Evolutionary conservation across 30 jellyfish, hydroid and myxozoan species (phyloP).

Genomic region (Sanderia malayensis): DNA sequence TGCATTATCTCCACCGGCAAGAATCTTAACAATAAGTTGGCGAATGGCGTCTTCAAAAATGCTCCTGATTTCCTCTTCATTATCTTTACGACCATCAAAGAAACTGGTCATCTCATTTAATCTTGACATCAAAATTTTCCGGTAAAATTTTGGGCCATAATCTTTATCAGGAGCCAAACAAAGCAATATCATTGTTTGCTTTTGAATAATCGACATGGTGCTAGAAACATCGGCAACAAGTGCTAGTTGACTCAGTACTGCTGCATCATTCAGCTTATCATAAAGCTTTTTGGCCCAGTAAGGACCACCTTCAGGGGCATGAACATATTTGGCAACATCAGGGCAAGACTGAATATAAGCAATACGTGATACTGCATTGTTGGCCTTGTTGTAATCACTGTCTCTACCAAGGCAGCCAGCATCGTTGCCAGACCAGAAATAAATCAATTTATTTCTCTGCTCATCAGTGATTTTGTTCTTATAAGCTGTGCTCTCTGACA

Average conservation of each 20-base stretch:
- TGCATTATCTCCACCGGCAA: slow-evolving; percentile 37
- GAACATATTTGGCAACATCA: slow-evolving; percentile 21
- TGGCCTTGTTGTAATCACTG: slow-evolving; percentile 39
- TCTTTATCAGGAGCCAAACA: slow-evolving; percentile 39
- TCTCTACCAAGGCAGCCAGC: slow-evolving; percentile 29
- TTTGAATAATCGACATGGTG: slow-evolving; percentile 38
- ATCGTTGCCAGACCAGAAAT: slow-evolving; percentile 28
- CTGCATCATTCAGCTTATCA: slow-evolving; percentile 27
- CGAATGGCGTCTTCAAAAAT: slow-evolving; percentile 32
- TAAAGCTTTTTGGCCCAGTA: slow-evolving; percentile 59
- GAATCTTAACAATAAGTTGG: slow-evolving; percentile 20
- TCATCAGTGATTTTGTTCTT: slow-evolving; percentile 50
- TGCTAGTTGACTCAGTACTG: slow-evolving; percentile 40
- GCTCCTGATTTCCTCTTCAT: slow-evolving; percentile 27
- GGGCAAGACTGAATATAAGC: slow-evolving; percentile 52
- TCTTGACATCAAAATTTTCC: slow-evolving; percentile 28
- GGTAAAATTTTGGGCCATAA: slow-evolving; percentile 45
- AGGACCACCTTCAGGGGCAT: slow-evolving; percentile 34
- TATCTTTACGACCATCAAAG: slow-evolving; percentile 19
- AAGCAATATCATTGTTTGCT: slow-evolving; percentile 53
- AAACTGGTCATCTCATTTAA: slow-evolving; percentile 29
- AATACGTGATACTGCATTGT: slow-evolving; percentile 47
- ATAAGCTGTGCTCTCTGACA: slow-evolving; percentile 34
- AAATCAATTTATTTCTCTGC: slow-evolving; percentile 40
- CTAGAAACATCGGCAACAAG: slow-evolving; percentile 20